Evolutionary conservation across 2,113 vertebrate genomes (phyloP).

Genomic region (Mesocricetus auratus): DNA sequence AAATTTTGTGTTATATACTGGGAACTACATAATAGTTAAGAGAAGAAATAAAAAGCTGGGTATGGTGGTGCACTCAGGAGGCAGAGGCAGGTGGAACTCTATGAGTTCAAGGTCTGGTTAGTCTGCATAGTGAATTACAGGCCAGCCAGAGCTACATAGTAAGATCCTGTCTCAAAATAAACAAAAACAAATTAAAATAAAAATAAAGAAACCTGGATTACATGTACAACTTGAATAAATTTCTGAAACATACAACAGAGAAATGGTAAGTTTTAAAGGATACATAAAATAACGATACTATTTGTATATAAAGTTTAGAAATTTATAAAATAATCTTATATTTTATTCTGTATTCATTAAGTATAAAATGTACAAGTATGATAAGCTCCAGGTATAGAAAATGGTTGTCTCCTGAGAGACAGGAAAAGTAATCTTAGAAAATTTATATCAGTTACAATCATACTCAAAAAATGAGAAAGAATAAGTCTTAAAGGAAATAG

Average conservation of each 20-base stretch:
- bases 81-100: neutral
- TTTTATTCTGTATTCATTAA: conserved; percentile 5
- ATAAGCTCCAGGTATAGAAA: conserved; percentile 18
- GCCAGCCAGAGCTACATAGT: neutral
- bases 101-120: neutral
- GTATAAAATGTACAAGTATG: neutral
- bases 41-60: neutral
- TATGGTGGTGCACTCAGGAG: neutral
- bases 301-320: conserved; percentile 35
- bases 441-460: neutral
- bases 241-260: conserved; percentile 18
- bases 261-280: neutral
- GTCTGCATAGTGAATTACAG: neutral
- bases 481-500: conserved; percentile 8
- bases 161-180: neutral
- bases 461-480: conserved; percentile 61
- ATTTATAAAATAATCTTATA: conserved; percentile 1
- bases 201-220: conserved; percentile 19
- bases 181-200: neutral
- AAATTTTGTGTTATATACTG: conserved; percentile 37
- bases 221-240: conserved; percentile 25
- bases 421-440: neutral
- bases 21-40: neutral
- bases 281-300: neutral
- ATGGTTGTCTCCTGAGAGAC: neutral